phyloP scores from a whole-genome alignment of 1,140 invertebrate genomes.

The Bradynema listronoti region DNA sequence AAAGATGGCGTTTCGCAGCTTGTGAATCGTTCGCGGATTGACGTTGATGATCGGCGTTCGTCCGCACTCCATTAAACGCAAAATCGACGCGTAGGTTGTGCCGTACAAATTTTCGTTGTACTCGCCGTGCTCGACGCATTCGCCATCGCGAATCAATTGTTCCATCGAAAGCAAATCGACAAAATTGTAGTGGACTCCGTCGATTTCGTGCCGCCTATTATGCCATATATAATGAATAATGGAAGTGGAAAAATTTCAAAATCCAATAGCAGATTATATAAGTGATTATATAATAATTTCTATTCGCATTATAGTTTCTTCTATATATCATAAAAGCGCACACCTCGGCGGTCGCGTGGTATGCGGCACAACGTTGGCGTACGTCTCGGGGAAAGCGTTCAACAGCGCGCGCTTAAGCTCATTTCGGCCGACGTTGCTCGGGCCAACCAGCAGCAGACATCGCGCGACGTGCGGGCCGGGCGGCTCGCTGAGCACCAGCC shows the following conservation, averaged over 20 bases:
- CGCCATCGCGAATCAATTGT: conserved; percentile 74
- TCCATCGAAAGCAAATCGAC: conserved; percentile 81
- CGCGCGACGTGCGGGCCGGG: neutral
- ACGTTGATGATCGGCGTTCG: conserved; percentile 86
- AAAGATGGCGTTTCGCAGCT: conserved; percentile 77
- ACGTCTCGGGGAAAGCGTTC: too few relatives aligned
- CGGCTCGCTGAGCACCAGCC: neutral
- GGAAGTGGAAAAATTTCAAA: too few relatives aligned
- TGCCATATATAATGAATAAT: too few relatives aligned
- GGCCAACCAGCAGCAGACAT: conserved; percentile 6
- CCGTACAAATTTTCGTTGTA: conserved; percentile 95
- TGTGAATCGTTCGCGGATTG: conserved; percentile 86
- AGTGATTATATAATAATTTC: too few relatives aligned
- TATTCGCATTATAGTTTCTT: too few relatives aligned
- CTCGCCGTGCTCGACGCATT: conserved; percentile 91
- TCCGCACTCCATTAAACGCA: conserved; percentile 76
- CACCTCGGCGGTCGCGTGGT: too few relatives aligned
- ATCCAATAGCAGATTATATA: too few relatives aligned
- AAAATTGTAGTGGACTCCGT: conserved; percentile 91
- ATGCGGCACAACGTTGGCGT: too few relatives aligned
- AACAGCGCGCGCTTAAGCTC: too few relatives aligned
- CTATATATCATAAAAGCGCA: too few relatives aligned
- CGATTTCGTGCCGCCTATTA: conserved; percentile 66
- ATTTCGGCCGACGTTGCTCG: neutral
- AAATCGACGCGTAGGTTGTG: conserved; percentile 75